phyloP scores from a whole-genome alignment of 2,888 invertebrate genomes.

The Chydorus sphaericus region DNA sequence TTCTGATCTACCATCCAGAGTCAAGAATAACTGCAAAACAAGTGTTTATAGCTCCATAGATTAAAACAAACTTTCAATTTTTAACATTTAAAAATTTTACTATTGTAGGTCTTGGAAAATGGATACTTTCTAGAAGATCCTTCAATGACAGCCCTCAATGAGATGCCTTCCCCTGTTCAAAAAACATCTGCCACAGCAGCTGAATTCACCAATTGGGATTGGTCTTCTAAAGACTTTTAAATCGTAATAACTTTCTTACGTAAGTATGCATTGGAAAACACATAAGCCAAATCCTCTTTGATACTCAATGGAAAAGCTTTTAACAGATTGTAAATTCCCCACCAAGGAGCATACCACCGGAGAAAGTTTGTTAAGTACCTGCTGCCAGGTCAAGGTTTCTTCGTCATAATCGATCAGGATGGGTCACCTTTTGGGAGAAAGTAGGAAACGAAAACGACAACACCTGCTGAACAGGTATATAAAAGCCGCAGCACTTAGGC shows the following conservation, averaged over 20 bases:
- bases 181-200: background rate
- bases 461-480: no score
- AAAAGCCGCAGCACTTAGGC: no score
- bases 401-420: no score
- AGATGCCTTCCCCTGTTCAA: background rate
- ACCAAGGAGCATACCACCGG: no score
- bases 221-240: background rate
- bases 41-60: conserved; percentile 11
- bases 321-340: no score
- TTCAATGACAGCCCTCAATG: background rate
- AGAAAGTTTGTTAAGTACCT: no score
- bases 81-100: background rate
- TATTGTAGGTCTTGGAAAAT: background rate
- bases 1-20: conserved; percentile 64
- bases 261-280: no score
- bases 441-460: no score
- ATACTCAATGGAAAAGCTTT: no score
- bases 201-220: background rate
- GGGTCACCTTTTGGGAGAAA: no score
- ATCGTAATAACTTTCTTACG: background rate
- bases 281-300: no score
- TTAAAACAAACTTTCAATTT: background rate
- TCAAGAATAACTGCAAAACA: conserved; percentile 57
- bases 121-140: background rate
- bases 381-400: no score